phyloP scores from a whole-genome alignment of 1,140 invertebrate genomes.

The Nilaparvata lugens region DNA sequence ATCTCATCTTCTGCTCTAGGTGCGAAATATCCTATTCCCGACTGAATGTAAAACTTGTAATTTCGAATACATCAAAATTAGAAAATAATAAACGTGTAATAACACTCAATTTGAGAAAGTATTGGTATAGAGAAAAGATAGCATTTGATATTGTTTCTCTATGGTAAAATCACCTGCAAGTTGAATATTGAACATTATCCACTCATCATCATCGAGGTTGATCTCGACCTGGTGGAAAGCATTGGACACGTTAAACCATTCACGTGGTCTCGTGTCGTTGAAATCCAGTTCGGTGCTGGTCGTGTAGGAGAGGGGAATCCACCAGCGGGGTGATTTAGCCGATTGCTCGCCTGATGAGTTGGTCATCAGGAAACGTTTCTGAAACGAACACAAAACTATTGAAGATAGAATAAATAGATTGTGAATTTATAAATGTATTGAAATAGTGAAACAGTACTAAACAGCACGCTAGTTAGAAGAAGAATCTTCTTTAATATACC shows the following conservation, averaged over 20 bases:
- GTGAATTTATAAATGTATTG: too few relatives aligned
- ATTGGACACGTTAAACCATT: constrained; percentile 42
- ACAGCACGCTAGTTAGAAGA: too few relatives aligned
- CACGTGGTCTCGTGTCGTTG: constrained; percentile 37
- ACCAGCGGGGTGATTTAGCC: constrained; percentile 34
- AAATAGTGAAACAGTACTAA: too few relatives aligned
- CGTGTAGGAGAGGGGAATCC: constrained; percentile 42
- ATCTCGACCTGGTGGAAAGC: constrained; percentile 22
- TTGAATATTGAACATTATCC: constrained; percentile 51
- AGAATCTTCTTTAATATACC: too few relatives aligned
- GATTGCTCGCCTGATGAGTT: background rate
- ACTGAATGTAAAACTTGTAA: background rate
- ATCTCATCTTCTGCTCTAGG: too few relatives aligned
- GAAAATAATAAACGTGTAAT: background rate
- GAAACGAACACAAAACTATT: too few relatives aligned
- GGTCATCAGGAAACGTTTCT: background rate
- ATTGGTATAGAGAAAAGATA: background rate
- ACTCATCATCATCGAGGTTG: constrained; percentile 34
- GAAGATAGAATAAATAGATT: too few relatives aligned
- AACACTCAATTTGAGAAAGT: background rate
- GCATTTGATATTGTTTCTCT: background rate
- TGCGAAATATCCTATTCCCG: too few relatives aligned
- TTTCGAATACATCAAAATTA: background rate
- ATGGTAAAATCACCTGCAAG: constrained; percentile 35
- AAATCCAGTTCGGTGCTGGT: constrained; percentile 32